A percentile compares a stretch with the other conserved stretches of the same genome.
Evolutionary conservation across 2,888 invertebrate species (phyloP).

Genomic region (Harmothoe impar): DNA sequence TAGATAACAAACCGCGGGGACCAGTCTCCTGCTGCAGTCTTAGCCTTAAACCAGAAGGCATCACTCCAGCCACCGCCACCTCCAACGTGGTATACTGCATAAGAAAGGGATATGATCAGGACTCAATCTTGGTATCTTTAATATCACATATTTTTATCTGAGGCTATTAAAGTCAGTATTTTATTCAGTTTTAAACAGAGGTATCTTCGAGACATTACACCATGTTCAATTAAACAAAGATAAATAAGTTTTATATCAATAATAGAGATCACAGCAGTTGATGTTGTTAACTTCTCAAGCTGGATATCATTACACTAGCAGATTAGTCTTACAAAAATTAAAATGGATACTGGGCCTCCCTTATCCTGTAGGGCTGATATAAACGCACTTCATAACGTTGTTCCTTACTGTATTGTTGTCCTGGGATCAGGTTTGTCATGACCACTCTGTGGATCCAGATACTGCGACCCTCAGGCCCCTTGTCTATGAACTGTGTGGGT

Average conservation of each 20-base stretch:
- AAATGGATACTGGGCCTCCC: too few species aligned
- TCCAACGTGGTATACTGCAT: slow-evolving; percentile 71
- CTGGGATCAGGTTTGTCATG: slow-evolving; percentile 73
- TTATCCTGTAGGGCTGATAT: too few species aligned
- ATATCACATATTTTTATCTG: not conserved
- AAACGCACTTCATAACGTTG: not conserved
- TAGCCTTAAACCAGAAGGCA: slow-evolving; percentile 89
- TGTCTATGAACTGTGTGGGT: slow-evolving; percentile 74
- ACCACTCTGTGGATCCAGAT: slow-evolving; percentile 78
- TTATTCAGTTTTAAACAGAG: too few species aligned
- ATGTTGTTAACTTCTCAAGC: too few species aligned
- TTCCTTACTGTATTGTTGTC: slow-evolving; percentile 74
- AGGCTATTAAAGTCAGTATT: too few species aligned
- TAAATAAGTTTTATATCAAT: too few species aligned
- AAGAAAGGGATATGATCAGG: not conserved
- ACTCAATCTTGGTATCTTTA: not conserved
- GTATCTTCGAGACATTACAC: not conserved
- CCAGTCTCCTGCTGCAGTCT: slow-evolving; percentile 88
- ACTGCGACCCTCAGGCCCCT: slow-evolving; percentile 71
- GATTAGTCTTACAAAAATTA: too few species aligned
- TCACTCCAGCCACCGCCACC: slow-evolving; percentile 90
- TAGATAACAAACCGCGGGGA: slow-evolving; percentile 91
- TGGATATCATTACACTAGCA: too few species aligned
- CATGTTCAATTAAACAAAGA: too few species aligned
- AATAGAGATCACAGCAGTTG: too few species aligned